These are phyloP conservation scores for Drosophila gunungcola DNA, from an alignment of 1,140 invertebrate genomes.

Conservation along the genomic window DNA sequence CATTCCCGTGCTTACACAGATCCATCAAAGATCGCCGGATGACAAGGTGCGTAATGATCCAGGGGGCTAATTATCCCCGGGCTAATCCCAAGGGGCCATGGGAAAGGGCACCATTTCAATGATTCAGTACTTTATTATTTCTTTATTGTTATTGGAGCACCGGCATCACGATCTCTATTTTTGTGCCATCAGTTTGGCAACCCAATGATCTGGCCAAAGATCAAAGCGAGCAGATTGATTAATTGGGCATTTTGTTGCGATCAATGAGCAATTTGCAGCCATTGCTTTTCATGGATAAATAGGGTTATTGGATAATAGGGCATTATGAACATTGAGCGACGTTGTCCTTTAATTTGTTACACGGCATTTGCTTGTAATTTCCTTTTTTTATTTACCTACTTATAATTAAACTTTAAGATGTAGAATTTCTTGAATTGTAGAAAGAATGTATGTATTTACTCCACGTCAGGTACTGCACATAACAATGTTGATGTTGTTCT, in stretches of 20 bases:
- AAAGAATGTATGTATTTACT: too few species aligned
- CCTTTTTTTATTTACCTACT: too few species aligned
- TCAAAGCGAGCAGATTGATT: conserved; percentile 26
- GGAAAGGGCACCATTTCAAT: conserved; percentile 38
- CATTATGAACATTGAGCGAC: background rate
- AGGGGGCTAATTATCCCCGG: background rate
- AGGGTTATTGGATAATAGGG: too few species aligned
- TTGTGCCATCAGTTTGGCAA: conserved; percentile 30
- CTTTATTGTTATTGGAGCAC: conserved; percentile 11
- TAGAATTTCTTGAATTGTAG: too few species aligned
- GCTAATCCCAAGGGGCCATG: conserved; percentile 19
- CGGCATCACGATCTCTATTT: conserved; percentile 21
- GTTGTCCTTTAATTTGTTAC: background rate
- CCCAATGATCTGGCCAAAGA: conserved; percentile 16
- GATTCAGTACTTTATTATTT: conserved; percentile 12
- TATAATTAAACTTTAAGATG: too few species aligned
- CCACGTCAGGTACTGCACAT: too few species aligned
- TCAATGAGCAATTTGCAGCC: conserved; percentile 25
- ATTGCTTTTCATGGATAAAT: background rate
- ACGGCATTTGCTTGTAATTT: background rate
- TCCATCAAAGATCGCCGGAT: conserved; percentile 3
- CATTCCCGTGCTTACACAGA: too few species aligned
- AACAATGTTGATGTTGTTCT: too few species aligned
- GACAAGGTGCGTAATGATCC: conserved; percentile 5
- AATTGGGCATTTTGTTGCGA: conserved; percentile 27